Conservation (phyloP, 2,113 vertebrate species). For the Phylloscopus trochilus region DNA sequence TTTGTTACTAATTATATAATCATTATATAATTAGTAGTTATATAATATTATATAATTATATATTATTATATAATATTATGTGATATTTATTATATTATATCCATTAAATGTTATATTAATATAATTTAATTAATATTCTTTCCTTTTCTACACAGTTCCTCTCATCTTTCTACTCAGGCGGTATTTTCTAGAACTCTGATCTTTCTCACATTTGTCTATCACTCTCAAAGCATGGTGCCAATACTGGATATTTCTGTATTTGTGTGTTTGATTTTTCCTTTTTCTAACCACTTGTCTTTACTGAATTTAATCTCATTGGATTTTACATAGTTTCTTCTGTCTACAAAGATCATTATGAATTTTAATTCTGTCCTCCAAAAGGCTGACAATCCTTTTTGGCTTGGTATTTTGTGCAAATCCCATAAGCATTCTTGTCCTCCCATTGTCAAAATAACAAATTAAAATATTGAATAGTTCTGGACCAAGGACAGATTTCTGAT, state of each 20-base stretch:
- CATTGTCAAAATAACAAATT: constrained; percentile 23
- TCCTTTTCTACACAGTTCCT: neutral
- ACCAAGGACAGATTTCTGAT: constrained; percentile 27
- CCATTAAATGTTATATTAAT: too few species aligned
- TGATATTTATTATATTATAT: too few species aligned
- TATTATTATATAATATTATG: too few species aligned
- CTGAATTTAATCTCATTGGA: neutral
- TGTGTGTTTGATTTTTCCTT: neutral
- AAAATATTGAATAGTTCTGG: neutral
- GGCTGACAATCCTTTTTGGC: neutral
- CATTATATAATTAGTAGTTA: too few species aligned
- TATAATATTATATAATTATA: too few species aligned
- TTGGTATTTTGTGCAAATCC: neutral
- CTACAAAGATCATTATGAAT: neutral
- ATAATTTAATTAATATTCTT: neutral
- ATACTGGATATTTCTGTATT: neutral
- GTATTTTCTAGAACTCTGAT: neutral
- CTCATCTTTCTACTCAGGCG: neutral
- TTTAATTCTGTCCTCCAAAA: neutral
- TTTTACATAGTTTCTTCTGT: neutral
- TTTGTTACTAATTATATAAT: too few species aligned
- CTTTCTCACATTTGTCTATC: neutral
- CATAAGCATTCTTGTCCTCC: neutral
- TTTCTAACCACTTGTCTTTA: neutral
- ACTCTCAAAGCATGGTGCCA: neutral